Evolutionary conservation across 2,888 invertebrate species (phyloP).

Genomic region (Agriopis aurantiaria): DNA sequence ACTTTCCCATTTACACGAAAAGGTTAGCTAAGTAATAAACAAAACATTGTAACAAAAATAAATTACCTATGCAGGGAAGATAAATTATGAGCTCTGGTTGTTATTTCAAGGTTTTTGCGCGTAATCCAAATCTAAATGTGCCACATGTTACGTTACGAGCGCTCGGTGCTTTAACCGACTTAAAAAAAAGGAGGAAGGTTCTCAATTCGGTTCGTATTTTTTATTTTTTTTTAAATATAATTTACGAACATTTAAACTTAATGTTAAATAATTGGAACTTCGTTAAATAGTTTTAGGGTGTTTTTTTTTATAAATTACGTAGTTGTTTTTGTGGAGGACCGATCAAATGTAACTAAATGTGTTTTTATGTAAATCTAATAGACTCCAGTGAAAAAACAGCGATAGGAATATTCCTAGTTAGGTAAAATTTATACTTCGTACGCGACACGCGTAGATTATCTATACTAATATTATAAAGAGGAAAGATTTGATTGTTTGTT

Average conservation of each 20-base stretch:
- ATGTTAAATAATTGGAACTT: conserved; percentile 39
- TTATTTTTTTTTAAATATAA: too few species aligned
- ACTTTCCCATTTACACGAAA: conserved; percentile 47
- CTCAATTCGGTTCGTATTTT: too few species aligned
- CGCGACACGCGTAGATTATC: too few species aligned
- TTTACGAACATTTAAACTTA: too few species aligned
- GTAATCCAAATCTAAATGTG: conserved; percentile 47
- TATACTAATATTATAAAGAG: too few species aligned
- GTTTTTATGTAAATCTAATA: too few species aligned
- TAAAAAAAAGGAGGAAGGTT: too few species aligned
- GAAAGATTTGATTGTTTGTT: too few species aligned
- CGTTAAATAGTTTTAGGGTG: conserved; percentile 10
- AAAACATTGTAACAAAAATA: conserved; percentile 44
- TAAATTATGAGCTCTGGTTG: conserved; percentile 44
- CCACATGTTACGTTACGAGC: conserved; percentile 37
- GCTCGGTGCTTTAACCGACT: not conserved
- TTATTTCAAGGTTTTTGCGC: conserved; percentile 37
- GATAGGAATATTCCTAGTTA: too few species aligned
- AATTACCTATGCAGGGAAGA: conserved; percentile 48
- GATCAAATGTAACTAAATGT: too few species aligned
- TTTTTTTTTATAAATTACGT: not conserved
- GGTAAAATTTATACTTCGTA: too few species aligned
- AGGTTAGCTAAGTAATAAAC: conserved; percentile 41
- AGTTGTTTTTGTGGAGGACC: not conserved
- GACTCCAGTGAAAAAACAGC: too few species aligned